Percentiles rank a stretch among this genome's conserved stretches.
Conservation (phyloP, 1,140 invertebrate genomes). For the Caenorhabditis briggsae region DNA sequence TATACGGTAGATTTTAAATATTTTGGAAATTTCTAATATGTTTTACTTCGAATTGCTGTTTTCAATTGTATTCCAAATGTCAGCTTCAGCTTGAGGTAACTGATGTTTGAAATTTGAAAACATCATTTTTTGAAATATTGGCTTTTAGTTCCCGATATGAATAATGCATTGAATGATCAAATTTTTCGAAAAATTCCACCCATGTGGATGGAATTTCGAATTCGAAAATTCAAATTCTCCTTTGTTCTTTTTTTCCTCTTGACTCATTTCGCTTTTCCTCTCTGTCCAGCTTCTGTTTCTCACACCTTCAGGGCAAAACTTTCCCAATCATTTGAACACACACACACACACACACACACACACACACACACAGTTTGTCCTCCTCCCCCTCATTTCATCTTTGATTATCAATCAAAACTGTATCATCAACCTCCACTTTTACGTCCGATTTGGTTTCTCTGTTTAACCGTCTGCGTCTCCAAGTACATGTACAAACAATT, state of each 20-base stretch:
- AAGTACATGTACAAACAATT: constrained; percentile 41
- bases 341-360: not conserved
- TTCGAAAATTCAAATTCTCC: not conserved
- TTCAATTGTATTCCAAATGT: too few relatives aligned
- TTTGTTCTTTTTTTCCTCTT: constrained; percentile 13
- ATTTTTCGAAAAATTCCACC: not conserved
- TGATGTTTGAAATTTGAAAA: too few relatives aligned
- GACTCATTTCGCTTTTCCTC: not conserved
- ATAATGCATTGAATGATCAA: not conserved
- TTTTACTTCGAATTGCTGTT: too few relatives aligned
- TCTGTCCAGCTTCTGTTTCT: too few relatives aligned
- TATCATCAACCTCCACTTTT: constrained; percentile 24
- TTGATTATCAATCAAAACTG: constrained; percentile 47
- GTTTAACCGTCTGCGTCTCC: constrained; percentile 7
- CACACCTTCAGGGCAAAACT: not conserved
- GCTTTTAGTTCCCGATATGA: not conserved
- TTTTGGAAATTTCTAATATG: too few relatives aligned
- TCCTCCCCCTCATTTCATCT: constrained; percentile 43
- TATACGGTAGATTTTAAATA: too few relatives aligned
- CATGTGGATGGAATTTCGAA: not conserved
- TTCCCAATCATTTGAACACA: not conserved
- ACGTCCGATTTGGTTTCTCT: not conserved
- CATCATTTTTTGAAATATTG: not conserved
- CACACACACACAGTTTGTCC: constrained; percentile 1
- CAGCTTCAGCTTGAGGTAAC: too few relatives aligned